These are phyloP conservation scores for Streblospio benedicti DNA, from an alignment of 1,140 invertebrate species.

Conservation along the genomic window DNA sequence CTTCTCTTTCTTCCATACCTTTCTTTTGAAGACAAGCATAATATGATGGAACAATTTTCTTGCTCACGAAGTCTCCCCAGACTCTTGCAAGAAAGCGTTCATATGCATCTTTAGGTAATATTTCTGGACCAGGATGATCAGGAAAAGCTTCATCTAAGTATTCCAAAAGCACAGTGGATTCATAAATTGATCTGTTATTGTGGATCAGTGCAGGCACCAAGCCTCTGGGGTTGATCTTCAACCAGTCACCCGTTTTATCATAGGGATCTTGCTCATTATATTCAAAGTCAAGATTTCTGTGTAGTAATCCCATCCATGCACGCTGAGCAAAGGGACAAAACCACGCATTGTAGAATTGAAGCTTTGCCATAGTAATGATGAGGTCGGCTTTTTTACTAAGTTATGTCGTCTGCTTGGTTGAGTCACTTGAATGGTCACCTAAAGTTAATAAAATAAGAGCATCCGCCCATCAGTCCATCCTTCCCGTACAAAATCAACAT, in stretches of 20 bases:
- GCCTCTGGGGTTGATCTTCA: slow-evolving; percentile 27
- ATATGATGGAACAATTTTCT: slow-evolving; percentile 24
- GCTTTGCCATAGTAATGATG: too few species aligned
- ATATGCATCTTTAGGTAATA: slow-evolving; percentile 25
- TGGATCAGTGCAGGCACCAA: slow-evolving; percentile 26
- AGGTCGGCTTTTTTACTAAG: too few species aligned
- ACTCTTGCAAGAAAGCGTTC: slow-evolving; percentile 22
- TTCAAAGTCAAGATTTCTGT: slow-evolving; percentile 27
- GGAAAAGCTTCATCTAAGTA: slow-evolving; percentile 28
- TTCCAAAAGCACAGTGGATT: slow-evolving; percentile 27
- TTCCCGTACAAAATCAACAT: too few species aligned
- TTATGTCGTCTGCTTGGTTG: too few species aligned
- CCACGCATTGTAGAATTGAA: slow-evolving; percentile 29
- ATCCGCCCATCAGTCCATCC: too few species aligned
- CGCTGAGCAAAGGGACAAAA: slow-evolving; percentile 34
- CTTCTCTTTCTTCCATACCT: slow-evolving; percentile 20
- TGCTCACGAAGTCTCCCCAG: slow-evolving; percentile 24
- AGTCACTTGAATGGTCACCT: too few species aligned
- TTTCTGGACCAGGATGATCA: not conserved
- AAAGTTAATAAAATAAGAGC: too few species aligned
- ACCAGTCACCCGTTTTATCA: slow-evolving; percentile 27
- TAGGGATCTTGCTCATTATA: slow-evolving; percentile 31
- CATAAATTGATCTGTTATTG: slow-evolving; percentile 26
- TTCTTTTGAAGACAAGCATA: slow-evolving; percentile 23
- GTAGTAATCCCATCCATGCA: slow-evolving; percentile 28